Base-by-base conservation (phyloP, 2,113 vertebrate species). In the Desmodus rotundus region DNA sequence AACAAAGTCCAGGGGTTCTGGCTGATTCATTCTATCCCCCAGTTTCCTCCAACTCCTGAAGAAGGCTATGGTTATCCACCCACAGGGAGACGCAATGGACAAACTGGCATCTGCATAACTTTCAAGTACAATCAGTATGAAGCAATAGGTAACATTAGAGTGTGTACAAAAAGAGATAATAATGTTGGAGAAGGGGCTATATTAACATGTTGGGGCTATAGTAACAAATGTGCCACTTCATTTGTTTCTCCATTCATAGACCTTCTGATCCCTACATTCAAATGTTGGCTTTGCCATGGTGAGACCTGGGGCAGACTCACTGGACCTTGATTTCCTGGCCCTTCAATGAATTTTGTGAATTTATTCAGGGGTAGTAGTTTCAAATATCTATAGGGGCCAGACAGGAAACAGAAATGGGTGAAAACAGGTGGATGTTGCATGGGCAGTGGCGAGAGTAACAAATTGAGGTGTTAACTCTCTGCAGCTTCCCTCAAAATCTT, bases 1-100 rank as follows among this genome's bases (percentile, higher is more conserved):
- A 98, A 99, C 97, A 98, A 92, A 96, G 97, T 97, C 78, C 99
- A 99, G 97, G 99, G 99, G 85, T 99, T 99, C 98, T 99, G 99
- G 99, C 80, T 99, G 81, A 99, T 98, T 77, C 99, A 99, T 98
- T 99, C 99, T 9, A 98, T 99, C 91, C 99, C 99, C 26, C 98
- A 98, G 93, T 99, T 99, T 97, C 99, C 99, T 58, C 99, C 99
- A 4, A 87, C 98, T 96, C 99, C 99, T 22, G 98, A 99, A 97
- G 98, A 97, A 41, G 99, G 98, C 89, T 99, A 99, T 92, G 93
- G 94, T 33, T 99, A 99, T 97, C 99, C 99, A 36, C 86, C 97
- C 63, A 98, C 98, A 22, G 99, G 99, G 41, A 98, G 98, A 98
- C 92, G 95, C 89, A 98, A 99, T 0, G 99, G 99, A 63, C 99